Base-by-base conservation (phyloP, 2,888 invertebrate species). In the Tricholauxania praeusta region DNA sequence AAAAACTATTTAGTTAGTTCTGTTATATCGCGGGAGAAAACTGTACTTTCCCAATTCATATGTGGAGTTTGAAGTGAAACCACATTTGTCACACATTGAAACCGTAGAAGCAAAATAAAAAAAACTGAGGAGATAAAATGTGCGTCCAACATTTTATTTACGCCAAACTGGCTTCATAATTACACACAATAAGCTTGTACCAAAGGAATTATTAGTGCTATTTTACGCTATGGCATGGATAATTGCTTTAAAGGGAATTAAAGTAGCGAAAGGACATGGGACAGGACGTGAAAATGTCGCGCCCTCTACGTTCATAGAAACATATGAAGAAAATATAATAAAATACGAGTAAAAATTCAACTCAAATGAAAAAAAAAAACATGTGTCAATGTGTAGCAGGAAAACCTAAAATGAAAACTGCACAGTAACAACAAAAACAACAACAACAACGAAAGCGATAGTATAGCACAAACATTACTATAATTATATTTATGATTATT, bases 241-340 rank as follows among this genome's bases (percentile, higher is more conserved):
- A 55, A 55, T 55, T 55, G 55, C 55, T 55, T 55, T n/a, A 55
- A 55, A 55, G 22, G 55, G 19, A 55, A 22, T 17, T 55, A 55
- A n/a, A 53, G 53, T 19, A 53, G 14, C 53, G 15, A 53, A 12
- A 7, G 39, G 7, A 53, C 53, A 17, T 28, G 4, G 19, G 53
- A 53, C 7, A 39, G 7, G 1, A 55, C 55, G 22, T 19, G 8
- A 14, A 12, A 53, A n/a, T 12, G 55, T 22, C 19, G 22, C 55
- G 22, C 55, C 17, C 55, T 22, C 10, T 39, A 10, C 39, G 7
- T 39, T 10, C 39, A 39, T 39, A 39, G 10, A 39, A 39, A 39
- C 39, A 39, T 10, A 39, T 39, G 10, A 10, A 39, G 10, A 39
- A 39, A 39, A 39, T 39, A 39, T 55, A 22, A 55, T 55, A 17